Conservation (phyloP, 2,888 invertebrate genomes). For the Chloroclysta siterata region DNA sequence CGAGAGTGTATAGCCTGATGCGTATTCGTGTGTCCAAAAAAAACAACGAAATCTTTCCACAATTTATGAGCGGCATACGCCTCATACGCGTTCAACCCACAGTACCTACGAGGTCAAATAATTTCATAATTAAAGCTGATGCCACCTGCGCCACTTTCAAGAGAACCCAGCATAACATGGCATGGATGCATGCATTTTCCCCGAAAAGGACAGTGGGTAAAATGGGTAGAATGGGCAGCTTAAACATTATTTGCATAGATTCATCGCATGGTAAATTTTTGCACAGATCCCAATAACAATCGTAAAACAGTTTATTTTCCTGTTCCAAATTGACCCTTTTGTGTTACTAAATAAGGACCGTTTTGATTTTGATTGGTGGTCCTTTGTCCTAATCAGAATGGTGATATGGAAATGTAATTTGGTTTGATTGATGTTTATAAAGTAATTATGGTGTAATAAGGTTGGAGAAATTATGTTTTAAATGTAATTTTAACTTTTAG, state of each 20-base stretch:
- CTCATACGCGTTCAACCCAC: conserved; percentile 25
- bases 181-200: conserved; percentile 28
- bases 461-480: not conserved
- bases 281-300: conserved; percentile 29
- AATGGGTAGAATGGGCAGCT: conserved; percentile 15
- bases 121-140: conserved; percentile 51
- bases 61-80: not conserved
- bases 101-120: conserved; percentile 41
- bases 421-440: not conserved
- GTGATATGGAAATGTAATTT: not conserved
- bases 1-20: too few species aligned
- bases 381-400: not conserved
- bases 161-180: conserved; percentile 23
- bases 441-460: not conserved
- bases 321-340: not conserved
- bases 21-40: too few species aligned
- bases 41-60: not conserved
- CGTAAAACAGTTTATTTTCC: conserved; percentile 13
- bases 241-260: conserved; percentile 38
- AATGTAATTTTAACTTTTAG: not conserved
- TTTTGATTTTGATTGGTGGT: too few species aligned
- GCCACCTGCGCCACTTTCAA: conserved; percentile 50
- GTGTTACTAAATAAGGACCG: too few species aligned
- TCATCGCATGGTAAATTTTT: conserved; percentile 34
- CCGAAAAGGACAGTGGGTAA: conserved; percentile 17